Conservation (phyloP, 2,113 vertebrate genomes). For the Pygoscelis antarcticus region DNA sequence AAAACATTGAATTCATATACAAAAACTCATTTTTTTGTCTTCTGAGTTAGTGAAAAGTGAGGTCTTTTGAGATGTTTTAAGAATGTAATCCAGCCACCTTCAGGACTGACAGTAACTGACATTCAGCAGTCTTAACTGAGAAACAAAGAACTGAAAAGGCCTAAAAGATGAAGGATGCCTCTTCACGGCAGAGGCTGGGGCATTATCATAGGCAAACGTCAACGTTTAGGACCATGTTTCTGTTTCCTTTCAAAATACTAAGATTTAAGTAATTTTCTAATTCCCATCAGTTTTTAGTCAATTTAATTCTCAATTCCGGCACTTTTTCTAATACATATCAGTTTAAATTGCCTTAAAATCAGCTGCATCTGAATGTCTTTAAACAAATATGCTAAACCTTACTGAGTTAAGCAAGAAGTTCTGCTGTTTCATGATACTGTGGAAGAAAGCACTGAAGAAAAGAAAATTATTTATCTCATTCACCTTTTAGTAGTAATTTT, state of each 20-base stretch:
- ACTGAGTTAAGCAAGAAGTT: not conserved
- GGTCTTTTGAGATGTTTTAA: not conserved
- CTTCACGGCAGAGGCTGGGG: not conserved
- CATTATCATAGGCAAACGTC: not conserved
- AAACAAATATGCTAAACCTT: not conserved
- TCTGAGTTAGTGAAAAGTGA: not conserved
- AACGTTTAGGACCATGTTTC: not conserved
- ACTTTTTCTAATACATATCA: not conserved
- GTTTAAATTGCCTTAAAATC: not conserved
- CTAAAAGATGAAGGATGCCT: not conserved
- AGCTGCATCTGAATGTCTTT: not conserved
- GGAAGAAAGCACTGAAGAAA: not conserved
- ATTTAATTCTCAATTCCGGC: not conserved
- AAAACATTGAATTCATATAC: slow-evolving; percentile 32
- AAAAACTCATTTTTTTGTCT: slow-evolving; percentile 22
- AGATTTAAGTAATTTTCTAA: not conserved
- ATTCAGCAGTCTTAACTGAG: not conserved
- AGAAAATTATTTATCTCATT: not conserved
- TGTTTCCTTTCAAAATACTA: not conserved
- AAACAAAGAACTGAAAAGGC: not conserved
- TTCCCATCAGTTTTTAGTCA: not conserved
- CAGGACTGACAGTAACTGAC: not conserved
- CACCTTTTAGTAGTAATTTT: not conserved
- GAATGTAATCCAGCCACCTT: not conserved
- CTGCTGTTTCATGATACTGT: not conserved